These are phyloP conservation scores for Leptinotarsa haldemani DNA, from an alignment of 2,888 invertebrate genomes.

Conservation along the genomic window DNA sequence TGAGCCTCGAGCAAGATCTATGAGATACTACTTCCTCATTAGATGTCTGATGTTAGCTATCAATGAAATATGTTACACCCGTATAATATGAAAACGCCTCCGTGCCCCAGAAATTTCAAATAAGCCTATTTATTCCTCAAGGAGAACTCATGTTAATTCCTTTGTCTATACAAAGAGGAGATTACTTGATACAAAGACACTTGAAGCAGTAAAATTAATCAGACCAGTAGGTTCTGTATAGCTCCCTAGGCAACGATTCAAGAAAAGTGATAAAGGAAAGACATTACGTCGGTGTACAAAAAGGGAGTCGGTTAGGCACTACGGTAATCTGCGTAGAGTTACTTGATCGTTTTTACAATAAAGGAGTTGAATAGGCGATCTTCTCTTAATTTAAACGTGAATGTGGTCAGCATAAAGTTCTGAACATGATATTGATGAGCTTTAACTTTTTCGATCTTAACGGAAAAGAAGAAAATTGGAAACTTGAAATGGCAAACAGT, in stretches of 20 bases:
- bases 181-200: conserved; percentile 45
- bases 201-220: conserved; percentile 48
- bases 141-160: conserved; percentile 36
- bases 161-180: conserved; percentile 30
- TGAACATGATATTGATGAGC: too few relatives aligned
- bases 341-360: background rate
- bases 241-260: conserved; percentile 15
- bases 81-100: background rate
- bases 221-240: conserved; percentile 29
- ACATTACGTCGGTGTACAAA: conserved; percentile 24
- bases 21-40: too few relatives aligned
- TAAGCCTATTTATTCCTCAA: conserved; percentile 26
- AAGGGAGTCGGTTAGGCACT: background rate
- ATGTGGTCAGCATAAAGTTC: background rate
- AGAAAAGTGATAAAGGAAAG: conserved; percentile 33
- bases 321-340: background rate
- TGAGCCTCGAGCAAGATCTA: too few relatives aligned
- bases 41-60: background rate
- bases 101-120: background rate
- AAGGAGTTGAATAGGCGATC: background rate
- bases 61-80: background rate
- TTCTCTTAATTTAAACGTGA: background rate
- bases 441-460: too few relatives aligned
- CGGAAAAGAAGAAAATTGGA: too few relatives aligned
- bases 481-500: too few relatives aligned